phyloP scores from a whole-genome alignment of 2,888 invertebrate genomes.

The Augiades crinisus region DNA sequence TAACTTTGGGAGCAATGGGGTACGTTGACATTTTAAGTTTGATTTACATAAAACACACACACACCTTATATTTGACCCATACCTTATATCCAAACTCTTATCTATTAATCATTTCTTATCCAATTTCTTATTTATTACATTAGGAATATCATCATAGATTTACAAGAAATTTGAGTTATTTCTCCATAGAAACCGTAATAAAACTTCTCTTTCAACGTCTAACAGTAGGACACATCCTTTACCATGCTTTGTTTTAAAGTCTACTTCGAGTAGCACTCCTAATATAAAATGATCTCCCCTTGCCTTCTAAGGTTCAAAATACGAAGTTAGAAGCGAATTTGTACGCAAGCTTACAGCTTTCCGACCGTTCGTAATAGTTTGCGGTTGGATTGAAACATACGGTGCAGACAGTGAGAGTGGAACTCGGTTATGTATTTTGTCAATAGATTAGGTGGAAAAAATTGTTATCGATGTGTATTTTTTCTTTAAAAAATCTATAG shows the following conservation, averaged over 20 bases:
- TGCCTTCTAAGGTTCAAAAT: constrained; percentile 11
- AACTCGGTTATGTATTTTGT: constrained; percentile 48
- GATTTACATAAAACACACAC: too few relatives aligned
- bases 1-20: too few relatives aligned
- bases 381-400: constrained; percentile 43
- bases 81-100: too few relatives aligned
- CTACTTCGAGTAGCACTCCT: constrained; percentile 51
- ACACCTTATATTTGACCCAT: too few relatives aligned
- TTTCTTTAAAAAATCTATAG: too few relatives aligned
- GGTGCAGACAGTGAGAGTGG: constrained; percentile 40
- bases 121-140: too few relatives aligned
- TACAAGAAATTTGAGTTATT: too few relatives aligned
- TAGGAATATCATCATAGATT: background rate
- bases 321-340: constrained; percentile 8
- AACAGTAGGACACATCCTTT: background rate
- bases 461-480: too few relatives aligned
- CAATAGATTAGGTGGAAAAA: too few relatives aligned
- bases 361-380: constrained; percentile 47
- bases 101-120: too few relatives aligned
- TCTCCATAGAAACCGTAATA: too few relatives aligned
- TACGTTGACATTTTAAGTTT: too few relatives aligned
- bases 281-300: constrained; percentile 30
- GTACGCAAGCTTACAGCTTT: constrained; percentile 42
- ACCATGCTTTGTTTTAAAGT: constrained; percentile 72
- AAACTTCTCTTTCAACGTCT: background rate